Conservation (phyloP, 2,888 invertebrate genomes). For the Agrotis exclamationis region DNA sequence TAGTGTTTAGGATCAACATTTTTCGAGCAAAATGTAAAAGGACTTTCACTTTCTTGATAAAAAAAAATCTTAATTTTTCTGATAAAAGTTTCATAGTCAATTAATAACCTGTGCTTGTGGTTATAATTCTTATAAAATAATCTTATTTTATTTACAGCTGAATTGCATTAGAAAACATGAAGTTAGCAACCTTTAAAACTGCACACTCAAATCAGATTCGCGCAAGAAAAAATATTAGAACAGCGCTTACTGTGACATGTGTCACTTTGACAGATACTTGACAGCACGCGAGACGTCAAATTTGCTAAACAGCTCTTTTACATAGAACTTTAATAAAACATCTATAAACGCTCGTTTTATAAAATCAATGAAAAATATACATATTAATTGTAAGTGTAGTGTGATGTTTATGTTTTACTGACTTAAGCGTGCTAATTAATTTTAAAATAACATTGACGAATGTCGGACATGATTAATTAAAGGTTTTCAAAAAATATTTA, state of each 20-base stretch:
- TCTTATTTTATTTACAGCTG: neutral
- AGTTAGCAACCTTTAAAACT: neutral
- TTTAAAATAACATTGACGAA: neutral
- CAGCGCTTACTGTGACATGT: neutral
- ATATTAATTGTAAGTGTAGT: neutral
- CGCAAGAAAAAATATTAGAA: conserved; percentile 1
- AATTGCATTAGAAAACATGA: neutral
- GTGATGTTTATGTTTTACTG: conserved; percentile 15
- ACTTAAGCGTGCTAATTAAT: neutral
- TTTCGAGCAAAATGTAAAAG: neutral
- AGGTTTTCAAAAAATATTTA: neutral
- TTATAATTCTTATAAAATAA: neutral
- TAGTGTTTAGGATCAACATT: conserved; percentile 14
- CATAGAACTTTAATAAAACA: conserved; percentile 35
- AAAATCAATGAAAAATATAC: neutral
- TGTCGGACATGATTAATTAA: neutral
- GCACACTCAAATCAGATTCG: conserved; percentile 1
- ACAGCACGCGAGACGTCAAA: conserved; percentile 28
- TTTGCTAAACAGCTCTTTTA: conserved; percentile 13
- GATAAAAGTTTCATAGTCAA: neutral
- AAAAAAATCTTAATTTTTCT: neutral
- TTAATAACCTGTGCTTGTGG: neutral
- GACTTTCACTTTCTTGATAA: neutral
- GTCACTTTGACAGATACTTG: conserved; percentile 23
- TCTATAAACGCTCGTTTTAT: conserved; percentile 56